Base-by-base conservation (phyloP, 2,797 vertebrate species). In the Harpagifer antarcticus region DNA sequence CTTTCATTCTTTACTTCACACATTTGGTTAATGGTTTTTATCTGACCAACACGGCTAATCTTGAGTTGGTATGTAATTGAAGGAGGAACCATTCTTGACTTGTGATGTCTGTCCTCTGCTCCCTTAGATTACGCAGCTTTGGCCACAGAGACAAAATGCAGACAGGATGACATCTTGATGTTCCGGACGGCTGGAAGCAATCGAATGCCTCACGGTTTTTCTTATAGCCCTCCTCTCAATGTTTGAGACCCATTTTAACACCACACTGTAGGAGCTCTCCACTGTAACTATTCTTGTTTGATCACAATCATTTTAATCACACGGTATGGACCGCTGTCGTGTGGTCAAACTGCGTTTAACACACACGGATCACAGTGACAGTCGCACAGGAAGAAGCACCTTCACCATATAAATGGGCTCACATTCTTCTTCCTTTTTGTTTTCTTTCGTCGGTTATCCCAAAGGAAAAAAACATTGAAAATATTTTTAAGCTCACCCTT, bases 401-500 rank as follows among this genome's bases (percentile, higher is more conserved):
- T 43, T 81, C 66, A 78, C 73, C 1, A 7, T 49, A 67, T 68
- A 37, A 68, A 56, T 50, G 52, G 87, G 68, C 76, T 74, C 81
- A 83, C 73, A 16, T 16, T 75, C 4, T 43, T 62, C 1, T 3
- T 71, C 68, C 66, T 74, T 27, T 27, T 27, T 27, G 23, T 27
- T 27, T 27, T 27, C 23, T 27, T 57, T 55, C 70, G 64, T 72
- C 40, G 3, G 33, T 70, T 64, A 44, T 62, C 44, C 65, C 67
- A 78, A 84, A 82, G 50, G 76, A 69, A 81, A 81, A 17, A 59
- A 81, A 82, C 15, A 59, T 55, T 42, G 40, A 67, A 68, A 73
- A 73, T 20, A 87, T 83, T 91, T 94, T 93, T 91, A 92, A 89
- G 70, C 52, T 85, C 85, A 90, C 79, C 9, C 2, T 79, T 90